phyloP scores from a whole-genome alignment of 2,888 invertebrate genomes.

The Brachypterus glaber region DNA sequence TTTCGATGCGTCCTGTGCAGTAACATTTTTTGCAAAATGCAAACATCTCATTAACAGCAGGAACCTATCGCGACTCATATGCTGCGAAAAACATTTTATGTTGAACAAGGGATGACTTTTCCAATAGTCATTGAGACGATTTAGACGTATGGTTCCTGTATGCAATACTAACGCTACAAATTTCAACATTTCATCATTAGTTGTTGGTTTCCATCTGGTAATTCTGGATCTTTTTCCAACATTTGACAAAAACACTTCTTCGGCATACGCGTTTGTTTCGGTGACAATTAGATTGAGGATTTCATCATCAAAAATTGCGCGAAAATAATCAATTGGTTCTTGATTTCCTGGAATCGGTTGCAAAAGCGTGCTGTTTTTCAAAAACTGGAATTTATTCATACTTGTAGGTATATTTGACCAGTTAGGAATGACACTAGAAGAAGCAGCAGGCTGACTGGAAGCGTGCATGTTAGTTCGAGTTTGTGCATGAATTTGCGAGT shows the following conservation, averaged over 20 bases:
- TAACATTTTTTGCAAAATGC: slow-evolving; percentile 27
- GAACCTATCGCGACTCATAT: slow-evolving; percentile 33
- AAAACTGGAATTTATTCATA: too few relatives aligned
- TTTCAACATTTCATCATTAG: slow-evolving; percentile 23
- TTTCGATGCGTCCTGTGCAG: slow-evolving; percentile 16
- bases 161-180: slow-evolving; percentile 35
- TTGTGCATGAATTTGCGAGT: too few relatives aligned
- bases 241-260: slow-evolving; percentile 14
- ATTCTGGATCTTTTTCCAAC: slow-evolving; percentile 21
- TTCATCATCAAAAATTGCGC: slow-evolving; percentile 14
- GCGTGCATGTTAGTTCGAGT: too few relatives aligned
- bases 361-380: too few relatives aligned
- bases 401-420: too few relatives aligned
- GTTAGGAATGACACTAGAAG: too few relatives aligned
- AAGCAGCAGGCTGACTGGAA: too few relatives aligned
- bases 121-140: slow-evolving; percentile 33
- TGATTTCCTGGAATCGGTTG: too few relatives aligned
- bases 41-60: slow-evolving; percentile 31
- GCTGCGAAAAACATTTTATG: slow-evolving; percentile 26
- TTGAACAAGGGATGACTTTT: slow-evolving; percentile 30
- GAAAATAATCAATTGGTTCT: slow-evolving; percentile 19
- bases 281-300: slow-evolving; percentile 13
- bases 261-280: slow-evolving; percentile 11
- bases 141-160: slow-evolving; percentile 31
- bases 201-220: slow-evolving; percentile 26